Base-by-base conservation (phyloP, 2,888 invertebrate genomes). In the Ypsolopha scabrella region DNA sequence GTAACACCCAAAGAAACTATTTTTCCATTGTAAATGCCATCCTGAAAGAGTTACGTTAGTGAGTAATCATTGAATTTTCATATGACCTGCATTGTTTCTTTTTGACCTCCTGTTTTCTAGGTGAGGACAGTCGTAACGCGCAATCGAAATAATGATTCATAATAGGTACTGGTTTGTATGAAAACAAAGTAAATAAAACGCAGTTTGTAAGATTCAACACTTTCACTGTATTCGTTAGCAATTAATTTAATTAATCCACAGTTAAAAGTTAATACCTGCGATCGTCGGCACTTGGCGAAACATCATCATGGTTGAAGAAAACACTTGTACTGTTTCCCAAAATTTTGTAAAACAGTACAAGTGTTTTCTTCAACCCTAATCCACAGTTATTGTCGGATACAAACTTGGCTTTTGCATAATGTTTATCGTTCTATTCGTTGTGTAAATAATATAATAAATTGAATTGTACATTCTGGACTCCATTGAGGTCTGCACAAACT, bases 41-140 rank as follows among this genome's bases (percentile, higher is more conserved):
- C 11, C 11, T 39, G 10, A 39, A n/a, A n/a, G 11, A 9, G 11
- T 59, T 66, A 62, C 53, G 52, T 54, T 54, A 54, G 64, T 77
- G 79, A 77, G 69, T 77, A 76, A 76, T 62, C 68, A 62, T 69
- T 70, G 59, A 71, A 75, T 70, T 79, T 77, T 76, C 75, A 80
- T 75, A 69, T 65, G 56, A 53, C 63, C 63, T 63, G 62, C 65
- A 68, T 70, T 74, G 75, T 75, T 73, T 70, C 71, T 65, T 70
- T 62, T 63, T 76, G 73, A 80, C 78, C 80, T 76, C 24, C 74
- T 78, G 74, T 68, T 67, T 67, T 59, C 65, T 67, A 68, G 59
- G 48, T 62, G 8, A 56, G 62, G 57, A 73, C 79, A 80, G 74
- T 75, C 63, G 68, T 69, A 60, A 60, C 62, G 65, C 60, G 47